A percentile compares a stretch with the other conserved stretches of the same genome.
Conservation (phyloP, 1,140 invertebrate genomes). For the Trachymyrmex septentrionalis region DNA sequence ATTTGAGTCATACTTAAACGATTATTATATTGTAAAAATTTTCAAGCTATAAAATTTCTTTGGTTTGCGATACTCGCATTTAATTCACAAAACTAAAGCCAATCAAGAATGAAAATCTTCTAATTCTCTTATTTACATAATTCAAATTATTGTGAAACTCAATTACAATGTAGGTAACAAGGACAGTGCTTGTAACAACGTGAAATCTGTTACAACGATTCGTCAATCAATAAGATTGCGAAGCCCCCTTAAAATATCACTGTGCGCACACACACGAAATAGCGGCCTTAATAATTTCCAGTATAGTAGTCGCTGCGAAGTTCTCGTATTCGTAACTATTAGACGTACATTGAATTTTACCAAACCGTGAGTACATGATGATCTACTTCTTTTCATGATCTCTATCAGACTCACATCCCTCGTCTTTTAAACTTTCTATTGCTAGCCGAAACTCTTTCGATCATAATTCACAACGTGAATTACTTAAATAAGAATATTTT, state of each 20-base stretch:
- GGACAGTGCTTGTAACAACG: background rate
- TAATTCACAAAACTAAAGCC: background rate
- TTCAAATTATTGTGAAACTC: background rate
- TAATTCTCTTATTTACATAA: conserved; percentile 4
- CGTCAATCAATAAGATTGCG: conserved; percentile 14
- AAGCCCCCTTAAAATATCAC: conserved; percentile 49
- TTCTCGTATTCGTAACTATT: conserved; percentile 57
- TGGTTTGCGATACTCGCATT: background rate
- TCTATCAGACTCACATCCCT: conserved; percentile 36
- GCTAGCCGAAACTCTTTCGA: conserved; percentile 62
- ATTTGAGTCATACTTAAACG: background rate
- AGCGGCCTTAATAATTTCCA: conserved; percentile 75
- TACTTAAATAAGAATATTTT: background rate
- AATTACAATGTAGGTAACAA: background rate
- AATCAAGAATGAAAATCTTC: background rate
- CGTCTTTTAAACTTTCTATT: conserved; percentile 48
- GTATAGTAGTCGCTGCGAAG: conserved; percentile 61
- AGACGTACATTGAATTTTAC: conserved; percentile 42
- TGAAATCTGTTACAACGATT: conserved; percentile 50
- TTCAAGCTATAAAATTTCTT: background rate
- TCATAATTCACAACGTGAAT: conserved; percentile 3
- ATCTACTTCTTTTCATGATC: conserved; percentile 51
- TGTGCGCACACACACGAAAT: conserved; percentile 75
- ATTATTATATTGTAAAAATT: background rate
- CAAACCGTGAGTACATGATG: conserved; percentile 18